phyloP scores from a whole-genome alignment of 2,888 invertebrate genomes.

The Parasteatoda lunata region DNA sequence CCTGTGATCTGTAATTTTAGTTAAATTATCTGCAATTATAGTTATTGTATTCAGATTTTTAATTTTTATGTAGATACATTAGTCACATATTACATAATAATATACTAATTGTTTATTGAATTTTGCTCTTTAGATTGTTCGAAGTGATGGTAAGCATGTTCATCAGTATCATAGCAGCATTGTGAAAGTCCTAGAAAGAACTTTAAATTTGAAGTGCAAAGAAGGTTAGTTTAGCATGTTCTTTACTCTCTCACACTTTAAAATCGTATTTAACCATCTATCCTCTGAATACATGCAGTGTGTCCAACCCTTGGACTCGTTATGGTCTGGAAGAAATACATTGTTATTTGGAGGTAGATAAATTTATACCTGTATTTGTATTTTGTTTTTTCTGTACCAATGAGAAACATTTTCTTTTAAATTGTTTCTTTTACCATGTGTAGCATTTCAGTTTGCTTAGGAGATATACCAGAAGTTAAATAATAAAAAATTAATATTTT shows the following conservation, averaged over 20 bases:
- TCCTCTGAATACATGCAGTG: slow-evolving; percentile 80
- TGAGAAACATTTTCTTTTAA: too few species aligned
- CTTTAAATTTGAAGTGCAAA: slow-evolving; percentile 81
- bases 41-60: too few species aligned
- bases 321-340: slow-evolving; percentile 39
- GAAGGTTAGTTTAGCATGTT: slow-evolving; percentile 81
- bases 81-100: not conserved
- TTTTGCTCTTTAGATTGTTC: slow-evolving; percentile 77
- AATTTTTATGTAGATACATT: not conserved
- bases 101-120: not conserved
- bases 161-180: slow-evolving; percentile 80
- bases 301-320: slow-evolving; percentile 74
- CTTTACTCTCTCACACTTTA: slow-evolving; percentile 79
- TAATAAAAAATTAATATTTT: too few species aligned
- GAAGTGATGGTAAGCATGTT: slow-evolving; percentile 80
- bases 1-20: too few species aligned
- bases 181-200: slow-evolving; percentile 80
- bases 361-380: too few species aligned
- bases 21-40: too few species aligned
- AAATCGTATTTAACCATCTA: slow-evolving; percentile 79
- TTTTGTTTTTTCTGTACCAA: too few species aligned
- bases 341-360: slow-evolving; percentile 44
- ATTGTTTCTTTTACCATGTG: too few species aligned
- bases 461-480: too few species aligned
- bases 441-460: too few species aligned